Evolutionary conservation across 2,797 vertebrate genomes (phyloP).

Genomic region (Sylvilagus floridanus): DNA sequence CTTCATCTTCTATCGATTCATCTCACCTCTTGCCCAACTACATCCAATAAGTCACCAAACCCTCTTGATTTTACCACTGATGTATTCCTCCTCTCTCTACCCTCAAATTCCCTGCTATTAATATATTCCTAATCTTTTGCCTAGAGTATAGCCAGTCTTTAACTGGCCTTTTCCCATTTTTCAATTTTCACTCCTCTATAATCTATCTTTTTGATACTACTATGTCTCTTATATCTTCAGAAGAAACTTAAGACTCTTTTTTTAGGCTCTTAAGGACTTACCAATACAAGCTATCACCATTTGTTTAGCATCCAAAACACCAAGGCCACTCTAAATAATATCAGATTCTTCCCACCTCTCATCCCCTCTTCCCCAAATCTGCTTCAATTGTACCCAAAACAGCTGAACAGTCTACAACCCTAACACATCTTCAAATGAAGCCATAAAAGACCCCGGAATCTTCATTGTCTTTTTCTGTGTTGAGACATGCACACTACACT

Average conservation of each 20-base stretch:
- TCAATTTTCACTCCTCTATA: not conserved
- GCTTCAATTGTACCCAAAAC: not conserved
- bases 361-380: not conserved
- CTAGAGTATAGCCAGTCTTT: not conserved
- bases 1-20: not conserved
- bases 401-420: not conserved
- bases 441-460: not conserved
- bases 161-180: not conserved
- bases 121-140: not conserved
- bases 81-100: not conserved
- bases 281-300: not conserved
- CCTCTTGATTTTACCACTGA: not conserved
- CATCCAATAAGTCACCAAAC: not conserved
- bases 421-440: not conserved
- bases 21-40: rapidly evolving
- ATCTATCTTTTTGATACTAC: not conserved
- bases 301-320: not conserved
- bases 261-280: not conserved
- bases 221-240: not conserved
- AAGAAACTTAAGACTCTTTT: not conserved
- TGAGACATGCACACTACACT: not conserved
- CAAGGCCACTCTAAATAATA: no score
- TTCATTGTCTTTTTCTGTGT: not conserved
- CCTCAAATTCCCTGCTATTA: not conserved
- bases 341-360: not conserved